Evolutionary conservation across 2,888 invertebrate genomes (phyloP).

Genomic region (Xestoiulus laeticollis): DNA sequence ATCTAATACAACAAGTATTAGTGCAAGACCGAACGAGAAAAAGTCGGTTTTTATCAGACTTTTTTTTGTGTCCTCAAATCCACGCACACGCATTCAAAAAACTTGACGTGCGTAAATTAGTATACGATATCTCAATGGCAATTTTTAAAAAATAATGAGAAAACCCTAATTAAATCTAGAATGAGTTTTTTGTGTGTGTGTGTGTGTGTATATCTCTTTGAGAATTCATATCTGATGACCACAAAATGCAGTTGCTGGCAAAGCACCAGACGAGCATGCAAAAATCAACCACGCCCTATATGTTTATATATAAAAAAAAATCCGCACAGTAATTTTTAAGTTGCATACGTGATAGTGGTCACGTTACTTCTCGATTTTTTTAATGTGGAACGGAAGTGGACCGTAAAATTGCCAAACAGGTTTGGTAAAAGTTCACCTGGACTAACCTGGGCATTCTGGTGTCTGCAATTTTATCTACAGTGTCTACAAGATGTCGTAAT

Average conservation of each 20-base stretch:
- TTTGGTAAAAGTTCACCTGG: neutral
- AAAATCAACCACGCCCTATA: neutral
- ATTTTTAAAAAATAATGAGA: neutral
- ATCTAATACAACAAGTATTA: neutral
- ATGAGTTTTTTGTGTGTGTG: neutral
- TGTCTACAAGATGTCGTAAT: too few species aligned
- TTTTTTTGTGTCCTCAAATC: too few species aligned
- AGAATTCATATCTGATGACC: neutral
- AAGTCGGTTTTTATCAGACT: neutral
- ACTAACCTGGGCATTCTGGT: too few species aligned
- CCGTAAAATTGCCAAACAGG: slow-evolving; percentile 24
- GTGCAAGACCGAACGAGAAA: neutral
- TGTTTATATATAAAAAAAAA: neutral
- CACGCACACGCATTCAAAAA: neutral
- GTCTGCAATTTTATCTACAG: neutral
- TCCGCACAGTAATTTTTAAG: slow-evolving; percentile 10
- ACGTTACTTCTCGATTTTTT: slow-evolving; percentile 14
- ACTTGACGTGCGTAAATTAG: neutral
- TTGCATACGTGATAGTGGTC: neutral
- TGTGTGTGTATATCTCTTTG: too few species aligned
- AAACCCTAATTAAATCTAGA: neutral
- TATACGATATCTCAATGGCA: neutral
- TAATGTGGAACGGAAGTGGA: slow-evolving; percentile 14
- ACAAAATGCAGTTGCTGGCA: neutral
- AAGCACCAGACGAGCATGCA: slow-evolving; percentile 1